Conservation (phyloP, 2,888 invertebrate species). For the Micoletzkya japonica region DNA sequence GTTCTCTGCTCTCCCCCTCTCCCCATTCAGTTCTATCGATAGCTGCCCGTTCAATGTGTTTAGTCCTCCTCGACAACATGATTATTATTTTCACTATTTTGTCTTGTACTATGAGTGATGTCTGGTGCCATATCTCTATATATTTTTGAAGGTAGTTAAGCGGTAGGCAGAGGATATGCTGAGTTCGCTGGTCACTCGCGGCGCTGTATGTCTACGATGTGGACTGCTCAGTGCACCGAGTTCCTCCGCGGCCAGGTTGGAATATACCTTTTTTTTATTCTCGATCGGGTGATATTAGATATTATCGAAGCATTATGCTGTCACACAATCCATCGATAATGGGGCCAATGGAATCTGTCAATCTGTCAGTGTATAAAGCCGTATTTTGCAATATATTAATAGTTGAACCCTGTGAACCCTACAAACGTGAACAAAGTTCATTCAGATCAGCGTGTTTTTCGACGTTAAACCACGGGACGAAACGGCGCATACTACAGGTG, state of each 20-base stretch:
- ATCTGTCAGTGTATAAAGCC: background rate
- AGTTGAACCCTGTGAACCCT: background rate
- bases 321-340: background rate
- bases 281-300: no score
- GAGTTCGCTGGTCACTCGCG: slow-evolving; percentile 8
- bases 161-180: slow-evolving; percentile 1
- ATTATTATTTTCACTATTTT: no score
- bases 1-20: no score
- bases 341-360: background rate
- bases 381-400: background rate
- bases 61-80: no score
- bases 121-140: background rate
- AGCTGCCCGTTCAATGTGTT: no score
- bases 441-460: slow-evolving; percentile 26
- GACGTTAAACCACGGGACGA: slow-evolving; percentile 5
- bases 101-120: no score
- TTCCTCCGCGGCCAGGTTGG: slow-evolving; percentile 13
- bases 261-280: background rate
- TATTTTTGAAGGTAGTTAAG: background rate
- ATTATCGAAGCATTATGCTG: background rate
- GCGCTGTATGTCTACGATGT: slow-evolving; percentile 10
- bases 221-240: slow-evolving; percentile 12
- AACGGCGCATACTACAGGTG: slow-evolving; percentile 17
- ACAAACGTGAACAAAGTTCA: background rate
- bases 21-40: no score